Percentiles rank a stretch among this genome's conserved stretches.
Evolutionary conservation across 1,140 invertebrate species (phyloP).

Genomic region (Phymastichus coffea): DNA sequence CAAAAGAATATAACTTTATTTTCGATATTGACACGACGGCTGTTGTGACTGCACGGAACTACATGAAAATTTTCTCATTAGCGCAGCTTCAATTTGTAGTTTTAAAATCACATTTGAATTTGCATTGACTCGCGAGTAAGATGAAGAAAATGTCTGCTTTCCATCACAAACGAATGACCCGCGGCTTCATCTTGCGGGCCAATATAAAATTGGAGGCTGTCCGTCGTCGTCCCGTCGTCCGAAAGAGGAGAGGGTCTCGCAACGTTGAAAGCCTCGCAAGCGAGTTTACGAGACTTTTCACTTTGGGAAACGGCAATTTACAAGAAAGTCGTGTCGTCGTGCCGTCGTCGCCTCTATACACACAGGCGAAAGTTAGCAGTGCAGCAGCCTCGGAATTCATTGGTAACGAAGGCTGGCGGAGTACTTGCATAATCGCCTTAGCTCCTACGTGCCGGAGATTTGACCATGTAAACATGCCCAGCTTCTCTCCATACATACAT

Average conservation of each 20-base stretch:
- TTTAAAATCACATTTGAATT: too few species aligned
- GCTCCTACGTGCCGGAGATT: background rate
- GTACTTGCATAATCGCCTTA: slow-evolving; percentile 21
- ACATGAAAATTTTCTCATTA: too few species aligned
- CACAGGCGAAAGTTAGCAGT: too few species aligned
- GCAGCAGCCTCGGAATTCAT: slow-evolving; percentile 20
- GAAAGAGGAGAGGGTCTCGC: background rate
- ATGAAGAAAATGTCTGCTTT: too few species aligned
- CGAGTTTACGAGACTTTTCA: slow-evolving; percentile 32
- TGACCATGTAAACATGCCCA: slow-evolving; percentile 9
- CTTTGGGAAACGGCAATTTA: slow-evolving; percentile 29
- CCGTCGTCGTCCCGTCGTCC: background rate
- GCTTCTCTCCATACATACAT: too few species aligned
- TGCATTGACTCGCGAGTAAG: too few species aligned
- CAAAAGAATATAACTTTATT: too few species aligned
- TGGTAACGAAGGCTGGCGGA: slow-evolving; percentile 16
- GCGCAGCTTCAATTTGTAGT: too few species aligned
- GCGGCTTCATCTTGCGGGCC: background rate
- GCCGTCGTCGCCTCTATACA: too few species aligned
- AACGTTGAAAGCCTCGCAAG: slow-evolving; percentile 25
- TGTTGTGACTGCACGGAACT: too few species aligned
- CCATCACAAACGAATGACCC: slow-evolving; percentile 25
- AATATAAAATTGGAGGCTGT: slow-evolving; percentile 25
- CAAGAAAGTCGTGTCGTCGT: slow-evolving; percentile 19
- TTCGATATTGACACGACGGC: too few species aligned